Evolutionary conservation across 2,797 vertebrate genomes (phyloP).

Genomic region (Phrynocephalus forsythii): DNA sequence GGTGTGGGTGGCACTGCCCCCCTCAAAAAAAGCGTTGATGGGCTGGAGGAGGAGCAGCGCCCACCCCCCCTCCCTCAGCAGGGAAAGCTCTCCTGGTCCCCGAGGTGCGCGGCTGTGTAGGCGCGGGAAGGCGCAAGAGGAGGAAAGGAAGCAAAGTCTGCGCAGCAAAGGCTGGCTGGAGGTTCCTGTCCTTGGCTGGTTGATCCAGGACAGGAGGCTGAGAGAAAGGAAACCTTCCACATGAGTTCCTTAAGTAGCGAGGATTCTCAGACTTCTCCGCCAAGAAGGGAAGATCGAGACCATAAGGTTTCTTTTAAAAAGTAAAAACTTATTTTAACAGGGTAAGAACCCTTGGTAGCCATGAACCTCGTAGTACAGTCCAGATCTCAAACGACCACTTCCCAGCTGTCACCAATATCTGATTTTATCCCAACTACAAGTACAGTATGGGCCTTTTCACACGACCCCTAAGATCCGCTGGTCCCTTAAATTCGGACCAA

Average conservation of each 20-base stretch:
- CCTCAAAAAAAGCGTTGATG: no score
- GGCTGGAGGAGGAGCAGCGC: neutral
- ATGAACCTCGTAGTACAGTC: neutral
- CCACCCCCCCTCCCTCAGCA: no score
- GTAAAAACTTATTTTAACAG: no score
- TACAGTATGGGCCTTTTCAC: no score
- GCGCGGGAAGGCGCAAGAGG: constrained; percentile 25
- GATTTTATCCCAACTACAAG: neutral
- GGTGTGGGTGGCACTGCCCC: no score
- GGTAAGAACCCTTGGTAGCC: neutral
- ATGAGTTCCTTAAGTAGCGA: no score
- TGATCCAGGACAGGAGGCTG: no score
- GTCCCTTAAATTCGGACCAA: no score
- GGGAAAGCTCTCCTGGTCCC: neutral
- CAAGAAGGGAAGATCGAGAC: neutral
- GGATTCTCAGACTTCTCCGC: neutral
- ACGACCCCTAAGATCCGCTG: no score
- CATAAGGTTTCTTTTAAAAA: neutral
- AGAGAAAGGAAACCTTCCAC: neutral
- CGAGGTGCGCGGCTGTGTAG: no score
- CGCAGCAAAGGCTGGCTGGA: neutral
- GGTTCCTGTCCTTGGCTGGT: neutral
- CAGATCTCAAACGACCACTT: neutral
- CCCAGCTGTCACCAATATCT: neutral
- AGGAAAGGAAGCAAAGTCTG: constrained; percentile 2